A percentile compares a stretch with the other conserved stretches of the same genome.
Conservation (phyloP, 2,113 vertebrate species). For the Periophthalmus modestus region DNA sequence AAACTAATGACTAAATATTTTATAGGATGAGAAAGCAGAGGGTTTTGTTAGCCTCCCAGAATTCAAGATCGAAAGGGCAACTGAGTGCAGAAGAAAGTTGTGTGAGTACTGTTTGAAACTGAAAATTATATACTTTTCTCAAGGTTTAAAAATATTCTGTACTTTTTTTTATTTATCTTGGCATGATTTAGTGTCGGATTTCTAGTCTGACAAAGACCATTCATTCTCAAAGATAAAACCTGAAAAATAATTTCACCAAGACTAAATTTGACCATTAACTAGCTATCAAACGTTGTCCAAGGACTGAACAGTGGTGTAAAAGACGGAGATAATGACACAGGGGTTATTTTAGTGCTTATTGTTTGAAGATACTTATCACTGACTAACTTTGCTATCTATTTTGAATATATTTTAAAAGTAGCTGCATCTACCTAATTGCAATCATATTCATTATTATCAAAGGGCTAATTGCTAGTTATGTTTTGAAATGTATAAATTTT, state of each 20-base stretch:
- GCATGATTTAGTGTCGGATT: no score
- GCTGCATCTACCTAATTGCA: background rate
- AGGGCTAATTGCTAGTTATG: no score
- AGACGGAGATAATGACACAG: background rate
- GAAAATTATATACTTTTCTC: no score
- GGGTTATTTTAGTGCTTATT: background rate
- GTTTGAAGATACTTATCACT: background rate
- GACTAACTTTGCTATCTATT: background rate
- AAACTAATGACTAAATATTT: conserved; percentile 5
- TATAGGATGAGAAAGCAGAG: conserved; percentile 97
- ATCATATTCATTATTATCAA: no score
- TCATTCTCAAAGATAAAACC: no score
- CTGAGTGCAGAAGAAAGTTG: conserved; percentile 97
- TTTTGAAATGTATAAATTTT: no score
- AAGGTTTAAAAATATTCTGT: no score
- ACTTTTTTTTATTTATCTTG: background rate
- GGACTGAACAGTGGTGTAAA: background rate
- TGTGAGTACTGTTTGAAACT: conserved; percentile 76
- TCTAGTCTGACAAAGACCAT: no score
- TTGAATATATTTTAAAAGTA: background rate
- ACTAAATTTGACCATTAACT: background rate
- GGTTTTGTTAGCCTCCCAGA: conserved; percentile 97
- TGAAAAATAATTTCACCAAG: background rate
- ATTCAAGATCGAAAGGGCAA: conserved; percentile 98
- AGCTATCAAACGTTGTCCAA: background rate